phyloP scores from a whole-genome alignment of 2,888 invertebrate genomes.

The Tryphoninae sp. region DNA sequence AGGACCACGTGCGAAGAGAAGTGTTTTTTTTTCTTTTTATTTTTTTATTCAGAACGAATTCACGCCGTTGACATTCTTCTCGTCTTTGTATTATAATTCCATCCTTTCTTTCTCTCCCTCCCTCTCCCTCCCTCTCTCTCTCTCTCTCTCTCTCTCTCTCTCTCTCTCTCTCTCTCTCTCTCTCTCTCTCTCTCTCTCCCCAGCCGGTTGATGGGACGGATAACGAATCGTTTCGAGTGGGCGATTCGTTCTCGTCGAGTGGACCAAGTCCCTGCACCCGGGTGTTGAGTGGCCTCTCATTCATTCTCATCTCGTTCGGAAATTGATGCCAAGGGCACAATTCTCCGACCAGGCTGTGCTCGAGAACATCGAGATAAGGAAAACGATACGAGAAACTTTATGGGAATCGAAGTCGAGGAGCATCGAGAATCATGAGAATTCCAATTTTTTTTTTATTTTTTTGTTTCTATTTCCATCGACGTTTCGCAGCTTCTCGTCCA shows the following conservation, averaged over 20 bases:
- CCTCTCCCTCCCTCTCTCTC: constrained; percentile 1
- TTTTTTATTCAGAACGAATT: constrained; percentile 17
- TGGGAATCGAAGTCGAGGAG: not conserved
- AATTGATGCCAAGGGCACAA: constrained; percentile 69
- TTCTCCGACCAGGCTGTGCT: constrained; percentile 31
- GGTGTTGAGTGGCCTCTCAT: constrained; percentile 39
- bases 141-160: not conserved
- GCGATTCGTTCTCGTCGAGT: constrained; percentile 68
- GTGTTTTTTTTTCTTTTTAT: not conserved
- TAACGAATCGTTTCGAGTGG: constrained; percentile 72
- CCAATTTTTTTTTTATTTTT: not conserved
- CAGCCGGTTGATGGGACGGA: constrained; percentile 66
- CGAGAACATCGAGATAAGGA: constrained; percentile 9
- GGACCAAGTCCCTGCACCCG: constrained; percentile 23
- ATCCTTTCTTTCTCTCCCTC: not conserved
- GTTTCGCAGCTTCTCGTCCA: too few relatives aligned
- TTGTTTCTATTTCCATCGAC: not conserved
- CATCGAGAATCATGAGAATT: constrained; percentile 5
- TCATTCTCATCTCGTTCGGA: constrained; percentile 53
- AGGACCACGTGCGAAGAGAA: not conserved
- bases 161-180: too few relatives aligned
- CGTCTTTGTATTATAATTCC: constrained; percentile 28
- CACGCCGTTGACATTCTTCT: constrained; percentile 58
- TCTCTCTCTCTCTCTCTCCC: too few relatives aligned
- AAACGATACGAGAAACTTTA: constrained; percentile 1